Evolutionary conservation across 2,113 vertebrate genomes (phyloP).

Genomic region (Poecile atricapillus): DNA sequence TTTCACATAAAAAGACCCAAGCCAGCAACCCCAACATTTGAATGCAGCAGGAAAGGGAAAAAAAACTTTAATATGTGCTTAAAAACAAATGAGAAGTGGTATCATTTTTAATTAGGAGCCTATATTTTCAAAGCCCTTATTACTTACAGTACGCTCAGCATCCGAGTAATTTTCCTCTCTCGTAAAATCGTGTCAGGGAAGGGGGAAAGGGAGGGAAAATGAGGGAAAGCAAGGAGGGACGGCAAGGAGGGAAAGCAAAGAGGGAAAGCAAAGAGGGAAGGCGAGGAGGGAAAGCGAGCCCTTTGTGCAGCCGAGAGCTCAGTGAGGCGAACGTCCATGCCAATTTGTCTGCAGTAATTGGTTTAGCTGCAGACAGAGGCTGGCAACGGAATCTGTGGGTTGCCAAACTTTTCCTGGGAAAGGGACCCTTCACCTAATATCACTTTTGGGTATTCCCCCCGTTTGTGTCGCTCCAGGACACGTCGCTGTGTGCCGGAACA

Average conservation of each 20-base stretch:
- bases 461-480: accelerated
- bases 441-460: neutral
- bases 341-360: slow-evolving; percentile 51
- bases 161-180: slow-evolving; percentile 52
- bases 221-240: neutral
- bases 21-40: slow-evolving; percentile 17
- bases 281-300: neutral
- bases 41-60: neutral
- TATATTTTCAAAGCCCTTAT: slow-evolving; percentile 46
- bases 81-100: slow-evolving; percentile 25
- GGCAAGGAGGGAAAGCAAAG: neutral
- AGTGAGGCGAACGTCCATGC: neutral
- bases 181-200: slow-evolving; percentile 27
- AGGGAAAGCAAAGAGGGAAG: neutral
- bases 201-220: slow-evolving; percentile 1
- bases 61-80: slow-evolving; percentile 35
- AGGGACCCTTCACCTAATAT: neutral
- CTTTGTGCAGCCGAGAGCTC: slow-evolving; percentile 12
- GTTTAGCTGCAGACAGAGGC: neutral
- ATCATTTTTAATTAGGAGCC: slow-evolving; percentile 52
- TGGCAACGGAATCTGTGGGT: neutral
- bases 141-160: slow-evolving; percentile 42
- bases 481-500: accelerated
- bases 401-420: neutral
- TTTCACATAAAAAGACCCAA: neutral